phyloP scores from a whole-genome alignment of 2,888 invertebrate species.

The Eupithecia inturbata region DNA sequence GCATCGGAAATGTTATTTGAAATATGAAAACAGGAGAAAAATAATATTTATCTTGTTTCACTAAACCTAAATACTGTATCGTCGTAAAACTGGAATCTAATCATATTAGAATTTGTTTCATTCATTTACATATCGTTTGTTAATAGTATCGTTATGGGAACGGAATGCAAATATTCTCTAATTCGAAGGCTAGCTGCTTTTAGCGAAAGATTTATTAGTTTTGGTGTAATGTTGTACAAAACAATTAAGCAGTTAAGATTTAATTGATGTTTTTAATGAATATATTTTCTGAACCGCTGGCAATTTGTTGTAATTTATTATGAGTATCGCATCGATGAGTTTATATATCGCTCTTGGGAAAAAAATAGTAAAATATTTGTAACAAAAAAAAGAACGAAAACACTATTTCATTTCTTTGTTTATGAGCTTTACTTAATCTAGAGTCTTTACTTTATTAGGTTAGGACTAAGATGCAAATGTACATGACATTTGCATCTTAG shows the following conservation, averaged over 20 bases:
- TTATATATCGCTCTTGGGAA: not conserved
- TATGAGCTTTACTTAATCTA: not conserved
- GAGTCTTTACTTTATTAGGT: no score
- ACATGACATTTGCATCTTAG: not conserved
- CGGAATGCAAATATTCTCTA: slow-evolving; percentile 64
- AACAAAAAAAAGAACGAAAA: not conserved
- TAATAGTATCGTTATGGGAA: slow-evolving; percentile 69
- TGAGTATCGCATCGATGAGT: slow-evolving; percentile 11
- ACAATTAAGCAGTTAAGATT: slow-evolving; percentile 28
- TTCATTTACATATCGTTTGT: slow-evolving; percentile 69
- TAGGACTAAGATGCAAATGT: no score
- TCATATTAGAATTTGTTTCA: slow-evolving; percentile 66
- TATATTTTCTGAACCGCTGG: slow-evolving; percentile 21
- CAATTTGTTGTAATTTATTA: slow-evolving; percentile 8
- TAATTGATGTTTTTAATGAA: slow-evolving; percentile 23
- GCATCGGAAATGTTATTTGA: not conserved
- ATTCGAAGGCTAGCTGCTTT: slow-evolving; percentile 67
- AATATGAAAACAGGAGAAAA: slow-evolving; percentile 3
- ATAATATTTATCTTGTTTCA: slow-evolving; percentile 12
- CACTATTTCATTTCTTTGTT: not conserved
- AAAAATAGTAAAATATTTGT: not conserved
- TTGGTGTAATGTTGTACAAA: slow-evolving; percentile 37
- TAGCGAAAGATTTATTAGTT: slow-evolving; percentile 49
- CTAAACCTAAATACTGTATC: slow-evolving; percentile 41
- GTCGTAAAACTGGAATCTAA: slow-evolving; percentile 57